Base-by-base conservation (phyloP, 1,140 invertebrate species). In the Amyelois transitella region DNA sequence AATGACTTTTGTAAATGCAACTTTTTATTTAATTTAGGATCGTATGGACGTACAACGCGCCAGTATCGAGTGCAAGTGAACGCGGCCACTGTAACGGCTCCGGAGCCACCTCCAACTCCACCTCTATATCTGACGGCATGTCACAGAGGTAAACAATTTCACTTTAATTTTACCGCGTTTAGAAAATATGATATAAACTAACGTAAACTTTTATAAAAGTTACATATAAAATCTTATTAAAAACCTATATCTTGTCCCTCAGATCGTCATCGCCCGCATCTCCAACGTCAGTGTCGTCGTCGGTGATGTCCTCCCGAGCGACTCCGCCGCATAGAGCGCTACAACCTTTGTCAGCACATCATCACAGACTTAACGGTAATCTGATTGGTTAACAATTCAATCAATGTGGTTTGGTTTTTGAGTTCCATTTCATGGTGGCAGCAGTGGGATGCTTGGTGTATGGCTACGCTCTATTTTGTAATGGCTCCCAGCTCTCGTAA, bases 21-120 rank as follows among this genome's bases (percentile, higher is more conserved):
- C n/a, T 28, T 28, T 28, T 28, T 28, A 28, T 6, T 6, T 10
- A 5, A 28, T 50, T 93, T 72, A 91, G 95, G 60, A 95, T 96
- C 64, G 94, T 96, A 10, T 96, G 95, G 95, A 96, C 95, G n/a
- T 96, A 95, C 89, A 96, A 97, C 86, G 94, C 95, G 19, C 94
- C 95, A 10, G 90, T 94, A 73, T 94, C 93, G 52, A 89, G 80
- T 53, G 89, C 90, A 20, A 90, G 91, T 51, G 91, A 92, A 50
- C 92, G 92, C 51, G 88, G 90, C 24, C 90, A 90, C 60, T 90
- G 89, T 61, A 91, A 90, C 77, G 89, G 90, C 62, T 91, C 91
- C 67, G 91, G 89, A 67, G 92, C 92, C 53, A 92, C 92, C 17
- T 94, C 93, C 59, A 70, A 93, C 89, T 85, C 92, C 88, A 67